A percentile compares a stretch with the other conserved stretches of the same genome.
Conservation (phyloP, 2,888 invertebrate genomes). For the Nomada ruficornis region DNA sequence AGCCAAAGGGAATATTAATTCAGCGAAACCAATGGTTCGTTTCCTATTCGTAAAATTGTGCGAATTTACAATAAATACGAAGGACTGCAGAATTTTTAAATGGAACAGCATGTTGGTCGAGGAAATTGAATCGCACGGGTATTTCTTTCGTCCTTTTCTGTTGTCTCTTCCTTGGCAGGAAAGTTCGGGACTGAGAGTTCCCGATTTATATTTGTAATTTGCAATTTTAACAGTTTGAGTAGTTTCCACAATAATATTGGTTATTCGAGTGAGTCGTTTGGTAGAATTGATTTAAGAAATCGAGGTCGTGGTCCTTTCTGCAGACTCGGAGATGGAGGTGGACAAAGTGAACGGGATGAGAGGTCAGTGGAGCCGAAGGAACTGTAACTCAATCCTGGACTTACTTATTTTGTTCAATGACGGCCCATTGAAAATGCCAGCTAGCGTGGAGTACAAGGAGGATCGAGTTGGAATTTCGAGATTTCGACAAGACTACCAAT, state of each 20-base stretch:
- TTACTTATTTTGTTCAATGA: constrained; percentile 25
- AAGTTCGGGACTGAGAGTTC: no score
- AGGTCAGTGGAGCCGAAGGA: constrained; percentile 21
- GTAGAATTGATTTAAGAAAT: constrained; percentile 13
- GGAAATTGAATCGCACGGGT: no score
- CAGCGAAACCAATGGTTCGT: no score
- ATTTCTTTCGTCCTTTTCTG: no score
- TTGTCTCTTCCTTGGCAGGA: no score
- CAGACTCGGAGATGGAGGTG: neutral
- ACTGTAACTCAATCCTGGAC: constrained; percentile 31
- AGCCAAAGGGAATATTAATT: no score
- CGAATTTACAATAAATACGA: no score
- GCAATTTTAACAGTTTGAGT: neutral
- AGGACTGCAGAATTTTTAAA: no score
- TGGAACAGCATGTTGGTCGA: no score
- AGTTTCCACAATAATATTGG: neutral
- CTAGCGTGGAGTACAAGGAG: neutral
- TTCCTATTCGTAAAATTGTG: no score
- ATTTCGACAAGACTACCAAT: neutral
- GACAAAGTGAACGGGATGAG: constrained; percentile 23
- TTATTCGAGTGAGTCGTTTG: neutral
- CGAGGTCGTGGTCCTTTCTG: neutral
- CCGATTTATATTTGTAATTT: constrained; percentile 1
- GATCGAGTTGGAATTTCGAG: neutral
- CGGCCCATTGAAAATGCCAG: neutral